Evolutionary conservation across 2,797 vertebrate genomes (phyloP), one percentile per base, ranked within the genome.

Genomic region (Anisognathus igniventris): DNA sequence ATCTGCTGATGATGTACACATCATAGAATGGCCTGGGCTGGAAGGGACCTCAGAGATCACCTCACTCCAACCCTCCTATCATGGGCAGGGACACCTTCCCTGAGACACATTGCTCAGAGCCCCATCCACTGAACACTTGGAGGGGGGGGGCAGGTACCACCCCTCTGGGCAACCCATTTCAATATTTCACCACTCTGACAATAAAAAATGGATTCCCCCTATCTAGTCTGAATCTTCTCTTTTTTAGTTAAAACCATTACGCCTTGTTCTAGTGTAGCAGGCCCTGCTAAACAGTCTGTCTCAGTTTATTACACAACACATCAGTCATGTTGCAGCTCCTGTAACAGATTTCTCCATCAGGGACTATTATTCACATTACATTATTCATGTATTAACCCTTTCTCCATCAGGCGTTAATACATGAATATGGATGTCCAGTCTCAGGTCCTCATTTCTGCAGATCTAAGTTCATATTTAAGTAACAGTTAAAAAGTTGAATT

Each of bases 121-220:
- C 30, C 10, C 10, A 23, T 14, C 37, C 48, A 13, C 3, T 8
- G 3, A 70, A n/a, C 19, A 6, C 23, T 28, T 39, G 0, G 1
- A 35, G 27, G 30, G 48, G 35, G 35, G 8, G 6, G 5, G 5
- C 20, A 30, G 8, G 4, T 35, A 30, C 16, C 7, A 0, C 4
- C 3, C 21, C 45, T 86, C 64, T 30, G 40, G 23, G 6, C 14
- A 45, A 7, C 7, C 4, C 24, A 3, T n/a, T 45, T 12, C 22
- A 47, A 0, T 54, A 37, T 22, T 37, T 39, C 35, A 44, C 8
- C 35, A 30, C 12, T 25, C 14, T 23, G 12, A 5, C 1, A 5
- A 31, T 28, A 23, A 75, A 53, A 28, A 15, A 37, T 2, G 20
- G 14, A 9, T 48, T 44, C 4, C 8, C 33, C 23, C 10, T 11